These are phyloP conservation scores for Mylabris sibirica DNA, from an alignment of 2,888 invertebrate species.

Conservation along the genomic window DNA sequence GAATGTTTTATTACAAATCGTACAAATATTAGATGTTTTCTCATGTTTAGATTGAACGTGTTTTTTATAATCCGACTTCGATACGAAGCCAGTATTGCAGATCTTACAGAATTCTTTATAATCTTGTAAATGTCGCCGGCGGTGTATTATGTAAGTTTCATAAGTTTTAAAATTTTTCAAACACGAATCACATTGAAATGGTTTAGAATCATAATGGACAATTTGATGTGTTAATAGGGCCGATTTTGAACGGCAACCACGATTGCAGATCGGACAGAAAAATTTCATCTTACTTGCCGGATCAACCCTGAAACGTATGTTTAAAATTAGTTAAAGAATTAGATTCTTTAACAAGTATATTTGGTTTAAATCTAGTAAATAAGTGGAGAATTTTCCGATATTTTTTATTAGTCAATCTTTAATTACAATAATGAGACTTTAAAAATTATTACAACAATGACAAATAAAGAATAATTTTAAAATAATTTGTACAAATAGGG, in stretches of 20 bases:
- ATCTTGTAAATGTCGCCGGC: conserved; percentile 1
- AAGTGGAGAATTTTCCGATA: background rate
- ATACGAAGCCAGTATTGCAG: background rate
- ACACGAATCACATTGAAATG: conserved; percentile 33
- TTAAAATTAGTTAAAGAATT: background rate
- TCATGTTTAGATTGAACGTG: conserved; percentile 26
- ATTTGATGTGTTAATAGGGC: conserved; percentile 32
- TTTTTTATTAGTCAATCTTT: background rate
- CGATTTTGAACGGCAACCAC: conserved; percentile 27
- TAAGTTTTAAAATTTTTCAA: conserved; percentile 30
- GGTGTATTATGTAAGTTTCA: background rate
- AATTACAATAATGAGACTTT: too few species aligned
- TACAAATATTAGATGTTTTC: conserved; percentile 36
- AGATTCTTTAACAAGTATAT: background rate
- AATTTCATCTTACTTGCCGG: background rate
- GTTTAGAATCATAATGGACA: conserved; percentile 37
- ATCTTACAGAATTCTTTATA: background rate
- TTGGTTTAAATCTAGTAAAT: background rate
- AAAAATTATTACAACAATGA: too few species aligned
- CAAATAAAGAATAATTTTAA: too few species aligned
- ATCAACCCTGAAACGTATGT: background rate
- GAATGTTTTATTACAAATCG: conserved; percentile 21
- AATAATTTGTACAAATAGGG: too few species aligned
- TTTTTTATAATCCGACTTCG: background rate
- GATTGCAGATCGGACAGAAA: conserved; percentile 38